phyloP scores from a whole-genome alignment of 1,140 invertebrate genomes.

The Camponotus pennsylvanicus region DNA sequence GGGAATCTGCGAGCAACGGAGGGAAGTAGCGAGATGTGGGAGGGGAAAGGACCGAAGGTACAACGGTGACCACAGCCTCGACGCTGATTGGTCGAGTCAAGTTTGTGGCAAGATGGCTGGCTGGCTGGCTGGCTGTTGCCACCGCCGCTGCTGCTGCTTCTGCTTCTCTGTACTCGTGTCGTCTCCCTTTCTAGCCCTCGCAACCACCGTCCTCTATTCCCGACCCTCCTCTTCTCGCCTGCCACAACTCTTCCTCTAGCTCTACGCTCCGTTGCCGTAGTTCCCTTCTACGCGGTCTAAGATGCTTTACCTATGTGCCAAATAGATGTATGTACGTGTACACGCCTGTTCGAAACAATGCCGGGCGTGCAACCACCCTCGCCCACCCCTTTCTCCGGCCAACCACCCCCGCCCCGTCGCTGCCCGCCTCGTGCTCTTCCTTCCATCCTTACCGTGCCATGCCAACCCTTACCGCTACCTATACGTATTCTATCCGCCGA shows the following conservation, averaged over 20 bases:
- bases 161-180: conserved; percentile 55
- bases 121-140: conserved; percentile 82
- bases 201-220: conserved; percentile 61
- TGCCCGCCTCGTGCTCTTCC: conserved; percentile 45
- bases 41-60: conserved; percentile 74
- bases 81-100: conserved; percentile 86
- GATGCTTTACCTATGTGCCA: conserved; percentile 82
- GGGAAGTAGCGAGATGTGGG: conserved; percentile 60
- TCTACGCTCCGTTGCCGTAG: conserved; percentile 66
- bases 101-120: conserved; percentile 87
- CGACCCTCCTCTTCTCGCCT: conserved; percentile 55
- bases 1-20: conserved; percentile 59
- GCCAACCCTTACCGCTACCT: conserved; percentile 67
- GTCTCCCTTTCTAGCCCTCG: conserved; percentile 75
- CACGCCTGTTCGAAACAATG: conserved; percentile 84
- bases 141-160: conserved; percentile 63
- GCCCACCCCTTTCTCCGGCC: conserved; percentile 69
- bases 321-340: conserved; percentile 83
- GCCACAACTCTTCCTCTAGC: conserved; percentile 63
- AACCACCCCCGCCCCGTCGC: conserved; percentile 51
- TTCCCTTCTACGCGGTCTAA: conserved; percentile 78
- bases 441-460: conserved; percentile 64
- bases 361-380: conserved; percentile 80
- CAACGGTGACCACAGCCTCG: conserved; percentile 86
- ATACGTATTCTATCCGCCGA: conserved; percentile 53